Conservation (phyloP, 2,113 vertebrate genomes). For the Ceratotherium simum region DNA sequence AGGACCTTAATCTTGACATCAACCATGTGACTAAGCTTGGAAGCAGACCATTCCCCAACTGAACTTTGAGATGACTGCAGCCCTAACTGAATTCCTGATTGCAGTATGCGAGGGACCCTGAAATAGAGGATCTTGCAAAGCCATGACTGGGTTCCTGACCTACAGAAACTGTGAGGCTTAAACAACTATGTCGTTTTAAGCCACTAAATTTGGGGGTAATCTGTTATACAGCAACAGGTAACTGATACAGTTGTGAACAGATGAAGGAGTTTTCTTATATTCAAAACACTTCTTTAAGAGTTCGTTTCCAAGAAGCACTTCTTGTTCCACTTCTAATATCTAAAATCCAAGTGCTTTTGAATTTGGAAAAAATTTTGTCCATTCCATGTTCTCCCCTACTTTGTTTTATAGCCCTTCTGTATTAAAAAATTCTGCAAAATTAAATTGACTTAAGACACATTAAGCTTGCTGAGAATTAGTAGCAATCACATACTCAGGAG, state of each 20-base stretch:
- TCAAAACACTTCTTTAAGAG: conserved; percentile 15
- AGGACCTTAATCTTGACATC: not conserved
- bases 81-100: not conserved
- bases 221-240: not conserved
- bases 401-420: not conserved
- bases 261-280: not conserved
- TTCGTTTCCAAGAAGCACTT: conserved; percentile 41
- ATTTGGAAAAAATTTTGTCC: not conserved
- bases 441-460: not conserved
- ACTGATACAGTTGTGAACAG: not conserved
- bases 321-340: not conserved
- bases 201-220: not conserved
- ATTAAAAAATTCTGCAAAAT: conserved; percentile 41
- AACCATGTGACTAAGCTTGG: not conserved
- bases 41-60: not conserved
- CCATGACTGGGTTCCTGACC: not conserved
- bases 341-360: conserved; percentile 17
- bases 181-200: conserved; percentile 8
- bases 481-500: conserved; percentile 35
- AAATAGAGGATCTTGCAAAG: not conserved
- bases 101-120: not conserved
- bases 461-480: not conserved
- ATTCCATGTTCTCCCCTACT: conserved; percentile 9
- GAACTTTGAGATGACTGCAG: not conserved
- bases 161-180: not conserved